Evolutionary conservation across 2,888 invertebrate species (phyloP).

Genomic region (Lepidonotus clava): DNA sequence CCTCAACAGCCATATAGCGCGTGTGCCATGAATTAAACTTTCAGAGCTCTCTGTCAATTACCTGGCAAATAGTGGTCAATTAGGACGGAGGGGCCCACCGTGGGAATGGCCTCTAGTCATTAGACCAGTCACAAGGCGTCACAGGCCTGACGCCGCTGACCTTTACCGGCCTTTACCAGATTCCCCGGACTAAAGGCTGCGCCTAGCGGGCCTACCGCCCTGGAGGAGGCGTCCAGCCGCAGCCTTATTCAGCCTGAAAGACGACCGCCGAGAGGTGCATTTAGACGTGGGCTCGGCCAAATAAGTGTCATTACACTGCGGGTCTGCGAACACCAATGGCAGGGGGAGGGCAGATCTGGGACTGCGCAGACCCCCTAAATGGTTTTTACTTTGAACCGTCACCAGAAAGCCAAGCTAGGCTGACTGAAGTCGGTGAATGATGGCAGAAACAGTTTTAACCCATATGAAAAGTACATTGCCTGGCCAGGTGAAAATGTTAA

Average conservation of each 20-base stretch:
- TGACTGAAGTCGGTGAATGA: neutral
- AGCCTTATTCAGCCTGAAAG: neutral
- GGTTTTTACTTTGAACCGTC: too few species aligned
- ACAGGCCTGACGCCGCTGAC: neutral
- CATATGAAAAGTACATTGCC: too few species aligned
- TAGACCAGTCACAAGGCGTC: neutral
- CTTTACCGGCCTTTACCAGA: neutral
- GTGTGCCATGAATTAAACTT: slow-evolving; percentile 6
- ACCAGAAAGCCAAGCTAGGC: neutral
- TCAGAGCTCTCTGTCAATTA: neutral
- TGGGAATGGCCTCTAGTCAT: neutral
- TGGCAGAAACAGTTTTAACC: too few species aligned
- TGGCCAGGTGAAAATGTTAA: too few species aligned
- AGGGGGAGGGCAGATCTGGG: neutral
- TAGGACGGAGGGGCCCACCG: neutral
- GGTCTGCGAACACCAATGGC: neutral
- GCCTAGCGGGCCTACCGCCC: neutral
- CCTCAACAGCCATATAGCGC: too few species aligned
- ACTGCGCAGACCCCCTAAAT: neutral
- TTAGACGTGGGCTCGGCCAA: neutral
- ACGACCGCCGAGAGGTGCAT: neutral
- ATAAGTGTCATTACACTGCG: slow-evolving; percentile 5
- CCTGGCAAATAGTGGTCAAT: neutral
- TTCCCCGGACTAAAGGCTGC: too few species aligned
- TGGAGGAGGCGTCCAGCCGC: neutral